Evolutionary conservation across 2,113 vertebrate genomes (phyloP).

Genomic region (Hemicordylus capensis): DNA sequence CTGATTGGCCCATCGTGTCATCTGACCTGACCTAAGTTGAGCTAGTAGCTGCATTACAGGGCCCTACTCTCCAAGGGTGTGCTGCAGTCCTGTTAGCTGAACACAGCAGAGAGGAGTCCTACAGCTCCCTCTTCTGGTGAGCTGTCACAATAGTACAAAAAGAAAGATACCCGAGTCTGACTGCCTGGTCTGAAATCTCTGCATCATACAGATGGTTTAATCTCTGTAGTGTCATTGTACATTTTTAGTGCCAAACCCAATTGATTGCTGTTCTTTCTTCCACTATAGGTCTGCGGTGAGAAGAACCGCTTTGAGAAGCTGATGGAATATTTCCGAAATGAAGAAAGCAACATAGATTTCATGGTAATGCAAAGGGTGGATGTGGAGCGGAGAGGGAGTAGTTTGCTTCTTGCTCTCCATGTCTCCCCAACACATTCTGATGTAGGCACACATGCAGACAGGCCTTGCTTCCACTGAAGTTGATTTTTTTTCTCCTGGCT

Average conservation of each 20-base stretch:
- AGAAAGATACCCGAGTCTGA: background rate
- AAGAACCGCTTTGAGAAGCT: constrained; percentile 85
- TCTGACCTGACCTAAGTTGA: background rate
- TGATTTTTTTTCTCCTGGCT: too few species aligned
- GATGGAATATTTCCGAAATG: constrained; percentile 92
- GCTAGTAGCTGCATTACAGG: background rate
- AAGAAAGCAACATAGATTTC: constrained; percentile 94
- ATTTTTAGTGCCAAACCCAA: background rate
- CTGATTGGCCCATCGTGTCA: background rate
- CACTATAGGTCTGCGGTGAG: constrained; percentile 81
- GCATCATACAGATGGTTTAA: background rate
- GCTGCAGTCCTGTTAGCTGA: background rate
- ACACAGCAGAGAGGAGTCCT: background rate
- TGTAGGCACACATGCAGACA: background rate
- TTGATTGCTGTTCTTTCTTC: background rate
- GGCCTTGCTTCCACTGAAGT: background rate
- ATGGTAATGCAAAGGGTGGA: constrained; percentile 80
- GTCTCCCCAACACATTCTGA: background rate
- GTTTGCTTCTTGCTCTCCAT: background rate
- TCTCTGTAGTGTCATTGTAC: background rate
- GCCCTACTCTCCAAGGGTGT: background rate
- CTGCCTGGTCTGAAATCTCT: background rate
- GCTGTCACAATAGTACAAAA: background rate
- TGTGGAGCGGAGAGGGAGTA: too few species aligned
- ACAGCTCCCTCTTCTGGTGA: background rate